These are phyloP conservation scores for Plutomurus gul DNA, from an alignment of 1,140 invertebrate species.

Conservation along the genomic window DNA sequence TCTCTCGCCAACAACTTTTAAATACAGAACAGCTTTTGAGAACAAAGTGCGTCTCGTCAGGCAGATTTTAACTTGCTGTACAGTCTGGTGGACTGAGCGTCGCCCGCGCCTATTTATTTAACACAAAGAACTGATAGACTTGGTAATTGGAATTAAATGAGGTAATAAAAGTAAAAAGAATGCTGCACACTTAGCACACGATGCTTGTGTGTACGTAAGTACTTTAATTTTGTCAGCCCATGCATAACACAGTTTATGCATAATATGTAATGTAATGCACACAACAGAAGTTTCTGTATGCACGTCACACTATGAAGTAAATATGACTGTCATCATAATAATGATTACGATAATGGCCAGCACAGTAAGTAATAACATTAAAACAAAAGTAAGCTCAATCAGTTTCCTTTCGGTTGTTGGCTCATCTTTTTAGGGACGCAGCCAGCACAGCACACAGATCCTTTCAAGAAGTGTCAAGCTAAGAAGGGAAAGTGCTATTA, in stretches of 20 bases:
- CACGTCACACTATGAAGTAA: no score
- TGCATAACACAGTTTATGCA: no score
- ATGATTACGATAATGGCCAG: slow-evolving; percentile 18
- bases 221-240: no score
- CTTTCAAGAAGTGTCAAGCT: slow-evolving; percentile 25
- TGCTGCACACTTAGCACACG: neutral
- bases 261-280: no score
- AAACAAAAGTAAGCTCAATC: slow-evolving; percentile 27
- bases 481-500: slow-evolving; percentile 26
- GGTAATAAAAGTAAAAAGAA: slow-evolving; percentile 26
- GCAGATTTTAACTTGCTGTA: neutral
- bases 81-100: neutral
- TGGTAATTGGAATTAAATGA: slow-evolving; percentile 27
- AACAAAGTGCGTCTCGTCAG: slow-evolving; percentile 8
- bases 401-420: neutral
- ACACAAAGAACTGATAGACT: slow-evolving; percentile 15
- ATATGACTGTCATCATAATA: slow-evolving; percentile 25
- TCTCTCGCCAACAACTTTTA: neutral
- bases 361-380: slow-evolving; percentile 19
- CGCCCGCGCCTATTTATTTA: slow-evolving; percentile 13
- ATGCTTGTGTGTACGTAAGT: neutral
- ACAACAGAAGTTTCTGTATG: no score
- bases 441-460: neutral
- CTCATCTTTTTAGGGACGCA: slow-evolving; percentile 25
- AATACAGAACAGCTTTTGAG: neutral